A percentile compares a stretch with the other conserved stretches of the same genome.
Conservation (phyloP, 1,140 invertebrate species). For the Zeugodacus cucurbitae region DNA sequence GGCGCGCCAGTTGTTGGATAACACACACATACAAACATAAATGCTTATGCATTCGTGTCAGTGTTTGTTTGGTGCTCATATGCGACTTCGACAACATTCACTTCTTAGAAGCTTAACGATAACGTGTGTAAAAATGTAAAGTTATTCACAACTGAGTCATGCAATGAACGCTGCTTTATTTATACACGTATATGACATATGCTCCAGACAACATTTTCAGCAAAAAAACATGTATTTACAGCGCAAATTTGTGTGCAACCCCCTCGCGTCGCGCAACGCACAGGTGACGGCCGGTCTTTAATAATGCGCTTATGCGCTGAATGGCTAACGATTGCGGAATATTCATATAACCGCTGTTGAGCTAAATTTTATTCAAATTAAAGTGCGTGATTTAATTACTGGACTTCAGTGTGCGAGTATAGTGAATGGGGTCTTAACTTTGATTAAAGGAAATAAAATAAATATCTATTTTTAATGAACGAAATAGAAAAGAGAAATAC, state of each 20-base stretch:
- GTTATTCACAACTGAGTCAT: constrained; percentile 23
- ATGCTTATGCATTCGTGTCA: too few relatives aligned
- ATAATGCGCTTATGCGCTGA: background rate
- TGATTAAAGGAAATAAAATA: background rate
- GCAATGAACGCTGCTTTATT: background rate
- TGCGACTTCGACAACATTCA: constrained; percentile 6
- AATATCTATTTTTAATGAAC: too few relatives aligned
- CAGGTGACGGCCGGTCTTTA: background rate
- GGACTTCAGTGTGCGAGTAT: background rate
- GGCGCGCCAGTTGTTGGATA: background rate
- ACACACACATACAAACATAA: background rate
- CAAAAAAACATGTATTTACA: background rate
- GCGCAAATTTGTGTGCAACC: background rate
- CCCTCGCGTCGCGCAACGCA: background rate
- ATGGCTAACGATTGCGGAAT: background rate
- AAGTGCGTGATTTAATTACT: constrained; percentile 37
- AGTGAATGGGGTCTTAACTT: background rate
- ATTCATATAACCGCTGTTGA: constrained; percentile 1
- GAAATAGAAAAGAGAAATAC: background rate
- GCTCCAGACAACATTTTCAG: background rate
- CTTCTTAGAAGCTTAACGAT: constrained; percentile 35
- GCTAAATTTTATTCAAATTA: constrained; percentile 32
- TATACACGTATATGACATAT: background rate
- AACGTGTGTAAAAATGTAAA: background rate
- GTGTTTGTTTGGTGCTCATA: background rate